Conservation (phyloP, 92 coral and sea anemone species). For the Porites lobata region DNA sequence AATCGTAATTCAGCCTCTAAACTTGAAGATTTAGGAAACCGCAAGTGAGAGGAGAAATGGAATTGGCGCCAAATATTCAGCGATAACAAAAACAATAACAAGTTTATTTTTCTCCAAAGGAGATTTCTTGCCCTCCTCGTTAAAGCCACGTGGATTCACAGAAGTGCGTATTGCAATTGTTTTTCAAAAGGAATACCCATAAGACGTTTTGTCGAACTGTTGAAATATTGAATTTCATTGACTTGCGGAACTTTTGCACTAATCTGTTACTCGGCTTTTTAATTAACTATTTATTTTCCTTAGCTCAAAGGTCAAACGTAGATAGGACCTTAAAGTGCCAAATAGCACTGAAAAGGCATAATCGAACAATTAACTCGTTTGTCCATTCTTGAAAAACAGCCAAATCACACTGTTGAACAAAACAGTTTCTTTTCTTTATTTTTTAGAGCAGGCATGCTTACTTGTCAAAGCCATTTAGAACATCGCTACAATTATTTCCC, state of each 20-base stretch:
- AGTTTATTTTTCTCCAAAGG: not conserved
- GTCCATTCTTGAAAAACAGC: not conserved
- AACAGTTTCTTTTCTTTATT: not conserved
- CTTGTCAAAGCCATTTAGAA: conserved; percentile 8
- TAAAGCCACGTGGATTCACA: conserved; percentile 20
- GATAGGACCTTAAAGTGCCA: not conserved
- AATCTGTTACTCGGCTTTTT: not conserved
- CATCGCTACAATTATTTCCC: conserved; percentile 27
- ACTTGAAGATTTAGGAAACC: conserved; percentile 18
- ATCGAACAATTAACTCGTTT: conserved; percentile 11
- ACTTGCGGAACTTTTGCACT: not conserved
- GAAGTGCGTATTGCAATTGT: not conserved
- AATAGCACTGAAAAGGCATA: not conserved
- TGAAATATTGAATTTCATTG: not conserved
- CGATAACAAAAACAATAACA: conserved; percentile 1
- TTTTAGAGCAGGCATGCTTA: not conserved
- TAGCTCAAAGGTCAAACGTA: conserved; percentile 1
- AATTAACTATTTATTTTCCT: conserved; percentile 9
- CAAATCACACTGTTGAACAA: not conserved
- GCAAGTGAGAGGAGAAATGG: conserved; percentile 16
- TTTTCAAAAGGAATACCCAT: not conserved
- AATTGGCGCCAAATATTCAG: not conserved
- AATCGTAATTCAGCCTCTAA: conserved; percentile 35
- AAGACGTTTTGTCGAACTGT: not conserved
- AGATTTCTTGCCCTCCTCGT: conserved; percentile 9